These are phyloP conservation scores for Cavia porcellus DNA, from an alignment of 2,113 vertebrate species.

Conservation along the genomic window DNA sequence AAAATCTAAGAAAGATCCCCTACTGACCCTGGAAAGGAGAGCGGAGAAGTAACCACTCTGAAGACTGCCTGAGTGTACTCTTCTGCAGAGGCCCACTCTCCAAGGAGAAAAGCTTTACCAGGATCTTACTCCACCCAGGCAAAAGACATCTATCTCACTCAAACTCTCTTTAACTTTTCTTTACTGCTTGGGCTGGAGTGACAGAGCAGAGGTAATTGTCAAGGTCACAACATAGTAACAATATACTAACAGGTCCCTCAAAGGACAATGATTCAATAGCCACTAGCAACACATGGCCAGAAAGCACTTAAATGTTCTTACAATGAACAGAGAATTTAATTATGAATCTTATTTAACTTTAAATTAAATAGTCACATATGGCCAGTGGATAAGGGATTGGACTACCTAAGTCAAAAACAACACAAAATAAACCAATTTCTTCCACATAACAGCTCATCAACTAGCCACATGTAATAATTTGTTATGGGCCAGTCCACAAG, in stretches of 20 bases:
- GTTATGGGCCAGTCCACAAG: not conserved
- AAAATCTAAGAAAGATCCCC: not conserved
- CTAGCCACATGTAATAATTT: not conserved
- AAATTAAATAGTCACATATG: not conserved
- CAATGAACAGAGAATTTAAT: not conserved
- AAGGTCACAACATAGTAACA: not conserved
- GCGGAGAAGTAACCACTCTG: not conserved
- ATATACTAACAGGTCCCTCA: not conserved
- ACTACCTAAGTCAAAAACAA: not conserved
- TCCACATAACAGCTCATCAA: not conserved
- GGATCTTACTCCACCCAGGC: not conserved
- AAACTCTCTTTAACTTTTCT: not conserved
- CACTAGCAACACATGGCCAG: not conserved
- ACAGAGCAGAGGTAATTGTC: not conserved
- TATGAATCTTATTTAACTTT: not conserved
- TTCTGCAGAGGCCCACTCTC: not conserved
- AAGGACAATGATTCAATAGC: not conserved
- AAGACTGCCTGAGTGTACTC: not conserved
- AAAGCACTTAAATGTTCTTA: not conserved
- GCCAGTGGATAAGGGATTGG: not conserved
- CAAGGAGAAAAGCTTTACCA: not conserved
- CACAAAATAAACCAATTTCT: not conserved
- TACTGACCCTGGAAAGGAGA: not conserved
- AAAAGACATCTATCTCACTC: constrained; percentile 40
- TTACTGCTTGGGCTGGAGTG: no score